Evolutionary conservation across 2,113 vertebrate genomes (phyloP).

Genomic region (Neofelis nebulosa): DNA sequence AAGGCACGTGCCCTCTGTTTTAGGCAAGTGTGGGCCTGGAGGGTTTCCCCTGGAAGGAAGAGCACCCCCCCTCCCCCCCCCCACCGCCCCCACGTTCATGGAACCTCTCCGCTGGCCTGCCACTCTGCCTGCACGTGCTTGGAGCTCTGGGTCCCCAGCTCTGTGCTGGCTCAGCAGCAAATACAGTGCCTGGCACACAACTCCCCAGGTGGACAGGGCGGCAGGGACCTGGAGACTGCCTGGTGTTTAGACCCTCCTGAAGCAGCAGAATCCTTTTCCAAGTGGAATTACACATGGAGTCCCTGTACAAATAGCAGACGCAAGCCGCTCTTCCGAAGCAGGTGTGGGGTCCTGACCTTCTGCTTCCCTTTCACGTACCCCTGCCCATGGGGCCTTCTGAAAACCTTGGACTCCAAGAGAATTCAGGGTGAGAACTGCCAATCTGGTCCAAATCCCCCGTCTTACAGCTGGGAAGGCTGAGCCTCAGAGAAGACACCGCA

Average conservation of each 20-base stretch:
- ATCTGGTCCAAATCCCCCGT: no score
- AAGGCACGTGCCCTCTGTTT: no score
- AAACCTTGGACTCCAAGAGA: not conserved
- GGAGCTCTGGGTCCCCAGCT: not conserved
- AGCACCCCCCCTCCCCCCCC: not conserved
- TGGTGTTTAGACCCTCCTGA: not conserved
- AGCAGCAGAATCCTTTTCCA: not conserved
- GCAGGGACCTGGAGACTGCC: not conserved
- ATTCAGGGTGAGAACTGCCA: not conserved
- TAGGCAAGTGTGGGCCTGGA: not conserved
- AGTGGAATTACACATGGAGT: not conserved
- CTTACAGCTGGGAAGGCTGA: not conserved
- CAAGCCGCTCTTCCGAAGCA: not conserved
- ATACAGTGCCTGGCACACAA: not conserved
- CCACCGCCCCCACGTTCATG: accelerated
- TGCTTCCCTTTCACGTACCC: not conserved
- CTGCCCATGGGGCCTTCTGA: not conserved
- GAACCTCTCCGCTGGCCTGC: not conserved
- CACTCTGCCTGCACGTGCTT: not conserved
- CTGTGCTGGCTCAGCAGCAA: not conserved
- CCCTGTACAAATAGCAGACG: not conserved
- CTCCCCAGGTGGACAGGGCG: not conserved
- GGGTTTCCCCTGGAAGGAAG: not conserved
- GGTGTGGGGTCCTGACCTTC: not conserved
- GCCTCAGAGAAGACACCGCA: not conserved